These are phyloP conservation scores for Apotomis betuletana DNA, from an alignment of 2,888 invertebrate genomes.

Conservation along the genomic window DNA sequence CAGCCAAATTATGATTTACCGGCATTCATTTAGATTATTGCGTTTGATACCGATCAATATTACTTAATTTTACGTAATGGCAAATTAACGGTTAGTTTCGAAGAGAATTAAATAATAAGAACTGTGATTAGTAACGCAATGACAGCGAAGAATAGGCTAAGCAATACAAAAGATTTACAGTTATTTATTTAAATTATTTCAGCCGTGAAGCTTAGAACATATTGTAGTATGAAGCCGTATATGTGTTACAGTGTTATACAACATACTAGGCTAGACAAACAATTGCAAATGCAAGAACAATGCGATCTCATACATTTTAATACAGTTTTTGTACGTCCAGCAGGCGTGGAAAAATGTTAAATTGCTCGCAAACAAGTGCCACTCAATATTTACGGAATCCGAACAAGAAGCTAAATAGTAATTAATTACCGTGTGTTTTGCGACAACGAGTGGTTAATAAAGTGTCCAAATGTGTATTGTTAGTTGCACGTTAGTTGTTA, in stretches of 20 bases:
- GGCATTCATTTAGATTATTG: conserved; percentile 15
- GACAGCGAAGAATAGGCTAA: neutral
- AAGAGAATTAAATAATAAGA: conserved; percentile 9
- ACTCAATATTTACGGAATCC: conserved; percentile 49
- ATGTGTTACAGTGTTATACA: conserved; percentile 51
- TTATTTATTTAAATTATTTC: neutral
- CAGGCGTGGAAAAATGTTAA: conserved; percentile 55
- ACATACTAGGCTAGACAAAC: conserved; percentile 48
- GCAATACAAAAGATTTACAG: conserved; percentile 3
- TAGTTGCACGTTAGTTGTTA: conserved; percentile 33
- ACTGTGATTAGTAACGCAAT: conserved; percentile 7
- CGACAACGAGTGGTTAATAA: conserved; percentile 26
- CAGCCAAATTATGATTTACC: conserved; percentile 3
- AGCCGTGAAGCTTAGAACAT: neutral
- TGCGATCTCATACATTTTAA: conserved; percentile 67
- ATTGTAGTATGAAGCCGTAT: conserved; percentile 13
- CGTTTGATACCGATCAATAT: conserved; percentile 4
- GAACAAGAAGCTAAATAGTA: conserved; percentile 45
- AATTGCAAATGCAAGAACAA: conserved; percentile 60
- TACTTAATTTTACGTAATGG: conserved; percentile 26
- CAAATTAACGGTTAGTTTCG: conserved; percentile 20
- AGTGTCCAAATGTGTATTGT: conserved; percentile 32
- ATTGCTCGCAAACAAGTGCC: conserved; percentile 52
- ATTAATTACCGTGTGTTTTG: conserved; percentile 25
- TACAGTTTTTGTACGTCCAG: conserved; percentile 55